Percentiles rank a stretch among this genome's conserved stretches.
These are phyloP conservation scores for Wiebesia pumilae DNA, from an alignment of 1,140 invertebrate genomes.

Conservation along the genomic window DNA sequence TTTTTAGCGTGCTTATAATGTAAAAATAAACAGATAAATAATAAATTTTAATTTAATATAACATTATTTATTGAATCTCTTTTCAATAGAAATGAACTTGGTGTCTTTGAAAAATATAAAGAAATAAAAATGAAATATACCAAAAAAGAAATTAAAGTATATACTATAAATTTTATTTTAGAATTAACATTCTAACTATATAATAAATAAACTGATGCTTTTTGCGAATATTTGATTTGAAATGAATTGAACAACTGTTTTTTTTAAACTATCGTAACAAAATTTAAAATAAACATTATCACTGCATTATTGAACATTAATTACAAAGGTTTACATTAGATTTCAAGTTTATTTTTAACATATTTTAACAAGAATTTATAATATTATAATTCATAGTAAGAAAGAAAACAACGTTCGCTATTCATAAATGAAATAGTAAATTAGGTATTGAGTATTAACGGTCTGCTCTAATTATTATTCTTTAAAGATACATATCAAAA, in stretches of 20 bases:
- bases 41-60: no score
- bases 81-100: background rate
- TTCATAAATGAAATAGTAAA: background rate
- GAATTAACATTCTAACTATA: no score
- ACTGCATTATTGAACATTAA: background rate
- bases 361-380: background rate
- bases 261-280: background rate
- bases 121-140: background rate
- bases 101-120: background rate
- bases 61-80: slow-evolving; percentile 4
- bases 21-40: no score
- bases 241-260: slow-evolving; percentile 32
- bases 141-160: background rate
- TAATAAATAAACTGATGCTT: slow-evolving; percentile 5
- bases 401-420: background rate
- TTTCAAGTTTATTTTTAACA: slow-evolving; percentile 40
- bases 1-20: no score
- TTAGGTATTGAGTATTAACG: background rate
- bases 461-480: background rate
- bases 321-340: slow-evolving; percentile 59
- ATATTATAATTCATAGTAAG: background rate
- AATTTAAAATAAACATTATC: background rate
- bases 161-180: background rate
- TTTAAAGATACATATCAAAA: background rate
- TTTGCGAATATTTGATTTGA: slow-evolving; percentile 50